Conservation (phyloP, 2,888 invertebrate genomes). For the Schizaphis graminum region DNA sequence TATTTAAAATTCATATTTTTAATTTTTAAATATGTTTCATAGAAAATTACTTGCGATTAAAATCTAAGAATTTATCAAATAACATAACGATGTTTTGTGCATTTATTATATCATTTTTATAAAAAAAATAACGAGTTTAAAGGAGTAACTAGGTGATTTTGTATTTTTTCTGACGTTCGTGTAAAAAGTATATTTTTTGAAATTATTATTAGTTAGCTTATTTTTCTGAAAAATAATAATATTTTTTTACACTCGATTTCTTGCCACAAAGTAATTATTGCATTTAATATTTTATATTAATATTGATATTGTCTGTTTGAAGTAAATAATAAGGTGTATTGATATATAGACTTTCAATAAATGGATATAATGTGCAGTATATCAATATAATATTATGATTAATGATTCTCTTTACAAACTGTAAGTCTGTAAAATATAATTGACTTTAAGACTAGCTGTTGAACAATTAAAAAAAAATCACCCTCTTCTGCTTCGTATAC, state of each 20-base stretch:
- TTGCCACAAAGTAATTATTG: background rate
- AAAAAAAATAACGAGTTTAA: background rate
- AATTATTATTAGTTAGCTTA: background rate
- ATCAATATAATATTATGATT: background rate
- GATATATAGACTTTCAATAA: background rate
- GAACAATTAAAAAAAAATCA: background rate
- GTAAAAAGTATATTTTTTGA: background rate
- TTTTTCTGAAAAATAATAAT: background rate
- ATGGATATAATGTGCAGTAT: background rate
- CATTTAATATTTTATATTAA: background rate
- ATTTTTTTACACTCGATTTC: background rate
- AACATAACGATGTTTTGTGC: background rate
- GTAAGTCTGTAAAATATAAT: background rate
- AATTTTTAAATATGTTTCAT: background rate
- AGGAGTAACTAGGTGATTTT: background rate
- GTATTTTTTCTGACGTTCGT: background rate
- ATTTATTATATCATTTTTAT: background rate
- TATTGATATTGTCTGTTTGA: background rate
- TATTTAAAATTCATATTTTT: background rate
- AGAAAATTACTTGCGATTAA: conserved; percentile 2
- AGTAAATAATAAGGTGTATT: background rate
- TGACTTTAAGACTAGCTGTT: background rate
- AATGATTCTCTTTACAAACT: background rate
- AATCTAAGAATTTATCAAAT: background rate
- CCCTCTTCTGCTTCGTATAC: background rate